A percentile compares a stretch with the other conserved stretches of the same genome.
Conservation (phyloP, 2,888 invertebrate genomes). For the Hyposoter dolosus region DNA sequence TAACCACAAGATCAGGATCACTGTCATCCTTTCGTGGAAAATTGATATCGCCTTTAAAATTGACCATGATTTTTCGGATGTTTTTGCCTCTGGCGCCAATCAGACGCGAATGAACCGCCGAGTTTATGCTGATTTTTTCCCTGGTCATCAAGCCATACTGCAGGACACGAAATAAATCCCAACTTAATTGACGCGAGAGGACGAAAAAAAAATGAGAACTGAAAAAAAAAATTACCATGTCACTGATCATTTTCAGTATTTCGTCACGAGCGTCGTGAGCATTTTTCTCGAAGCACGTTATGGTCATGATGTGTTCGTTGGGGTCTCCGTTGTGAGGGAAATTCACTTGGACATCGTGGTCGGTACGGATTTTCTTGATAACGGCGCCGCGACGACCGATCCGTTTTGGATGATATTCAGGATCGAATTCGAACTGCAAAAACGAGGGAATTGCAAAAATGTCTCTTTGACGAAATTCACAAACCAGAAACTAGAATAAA, state of each 20-base stretch:
- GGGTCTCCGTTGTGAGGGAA: constrained; percentile 95
- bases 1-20: too few species aligned
- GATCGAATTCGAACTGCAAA: constrained; percentile 92
- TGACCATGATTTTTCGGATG: constrained; percentile 96
- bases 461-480: not conserved
- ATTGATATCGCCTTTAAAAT: constrained; percentile 96
- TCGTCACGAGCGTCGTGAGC: constrained; percentile 95
- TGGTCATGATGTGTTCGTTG: constrained; percentile 94
- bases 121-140: constrained; percentile 93
- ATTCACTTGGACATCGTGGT: constrained; percentile 96
- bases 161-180: constrained; percentile 65
- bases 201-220: constrained; percentile 5
- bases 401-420: constrained; percentile 97
- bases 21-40: constrained; percentile 94
- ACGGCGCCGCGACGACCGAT: constrained; percentile 97
- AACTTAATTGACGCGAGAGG: too few species aligned
- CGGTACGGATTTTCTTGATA: constrained; percentile 95
- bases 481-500: not conserved
- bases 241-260: constrained; percentile 96
- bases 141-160: constrained; percentile 90
- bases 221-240: constrained; percentile 86
- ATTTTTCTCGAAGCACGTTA: constrained; percentile 97
- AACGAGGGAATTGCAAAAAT: not conserved
- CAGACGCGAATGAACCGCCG: constrained; percentile 95
- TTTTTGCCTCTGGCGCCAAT: constrained; percentile 96